A percentile compares a stretch with the other conserved stretches of the same genome.
Evolutionary conservation across 2,888 invertebrate species (phyloP).

Genomic region (Lagria hirta): DNA sequence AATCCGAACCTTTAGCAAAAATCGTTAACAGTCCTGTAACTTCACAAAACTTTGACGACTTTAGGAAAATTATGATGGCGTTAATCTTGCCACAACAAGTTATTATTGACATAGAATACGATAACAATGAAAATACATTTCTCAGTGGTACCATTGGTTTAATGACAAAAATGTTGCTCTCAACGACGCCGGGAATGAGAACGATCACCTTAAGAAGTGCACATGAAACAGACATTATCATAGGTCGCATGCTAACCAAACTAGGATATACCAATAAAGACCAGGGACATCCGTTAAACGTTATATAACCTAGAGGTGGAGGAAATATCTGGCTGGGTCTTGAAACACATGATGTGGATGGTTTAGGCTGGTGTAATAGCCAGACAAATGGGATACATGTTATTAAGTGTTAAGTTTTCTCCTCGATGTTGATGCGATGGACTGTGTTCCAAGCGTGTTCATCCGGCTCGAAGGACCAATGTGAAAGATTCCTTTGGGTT

Average conservation of each 20-base stretch:
- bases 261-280: not conserved
- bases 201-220: constrained; percentile 1
- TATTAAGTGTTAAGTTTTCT: no score
- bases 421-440: no score
- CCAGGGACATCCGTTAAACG: not conserved
- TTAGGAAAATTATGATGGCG: constrained; percentile 3
- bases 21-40: constrained; percentile 5
- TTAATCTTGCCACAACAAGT: constrained; percentile 2
- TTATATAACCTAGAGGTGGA: not conserved
- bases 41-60: constrained; percentile 1
- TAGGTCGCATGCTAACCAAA: not conserved
- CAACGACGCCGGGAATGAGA: constrained; percentile 1
- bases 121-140: constrained; percentile 1
- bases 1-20: not conserved
- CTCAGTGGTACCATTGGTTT: not conserved
- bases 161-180: not conserved
- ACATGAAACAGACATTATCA: constrained; percentile 1
- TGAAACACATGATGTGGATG: constrained; percentile 1
- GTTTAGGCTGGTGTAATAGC: not conserved
- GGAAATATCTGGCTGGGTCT: not conserved
- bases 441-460: no score
- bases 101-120: constrained; percentile 1
- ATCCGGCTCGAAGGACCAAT: no score
- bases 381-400: not conserved
- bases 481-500: constrained; percentile 1